These are phyloP conservation scores for Chunga burmeisteri DNA, from an alignment of 2,113 vertebrate genomes.

Conservation along the genomic window DNA sequence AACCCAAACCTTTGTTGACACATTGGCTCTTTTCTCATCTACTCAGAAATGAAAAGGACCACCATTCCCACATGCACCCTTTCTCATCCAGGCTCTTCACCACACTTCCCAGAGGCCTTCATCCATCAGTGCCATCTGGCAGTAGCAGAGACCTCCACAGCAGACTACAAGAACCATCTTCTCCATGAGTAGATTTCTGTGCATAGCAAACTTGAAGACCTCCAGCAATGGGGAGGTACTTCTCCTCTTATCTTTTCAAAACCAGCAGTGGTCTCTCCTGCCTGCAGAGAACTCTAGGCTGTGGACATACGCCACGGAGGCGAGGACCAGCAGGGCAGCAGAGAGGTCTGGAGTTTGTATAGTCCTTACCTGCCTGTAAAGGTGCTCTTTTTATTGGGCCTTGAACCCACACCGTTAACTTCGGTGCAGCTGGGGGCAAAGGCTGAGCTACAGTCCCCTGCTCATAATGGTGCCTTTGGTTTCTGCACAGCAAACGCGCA, in stretches of 20 bases:
- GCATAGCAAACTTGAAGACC: background rate
- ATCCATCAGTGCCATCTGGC: background rate
- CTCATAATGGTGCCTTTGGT: background rate
- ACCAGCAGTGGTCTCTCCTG: background rate
- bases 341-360: background rate
- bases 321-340: background rate
- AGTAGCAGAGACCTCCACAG: background rate
- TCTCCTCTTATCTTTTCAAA: background rate
- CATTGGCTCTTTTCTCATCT: background rate
- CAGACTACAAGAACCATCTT: background rate
- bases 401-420: background rate
- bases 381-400: background rate
- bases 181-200: background rate
- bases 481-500: background rate
- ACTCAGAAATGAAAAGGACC: background rate
- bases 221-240: background rate
- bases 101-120: background rate
- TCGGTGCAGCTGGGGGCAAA: background rate
- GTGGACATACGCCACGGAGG: accelerated
- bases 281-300: background rate
- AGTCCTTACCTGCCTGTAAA: background rate
- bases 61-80: background rate
- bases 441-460: background rate
- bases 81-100: background rate
- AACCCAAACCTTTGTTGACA: background rate